These are phyloP conservation scores for Ceratothoa steindachneri DNA, from an alignment of 2,888 invertebrate species.

Conservation along the genomic window DNA sequence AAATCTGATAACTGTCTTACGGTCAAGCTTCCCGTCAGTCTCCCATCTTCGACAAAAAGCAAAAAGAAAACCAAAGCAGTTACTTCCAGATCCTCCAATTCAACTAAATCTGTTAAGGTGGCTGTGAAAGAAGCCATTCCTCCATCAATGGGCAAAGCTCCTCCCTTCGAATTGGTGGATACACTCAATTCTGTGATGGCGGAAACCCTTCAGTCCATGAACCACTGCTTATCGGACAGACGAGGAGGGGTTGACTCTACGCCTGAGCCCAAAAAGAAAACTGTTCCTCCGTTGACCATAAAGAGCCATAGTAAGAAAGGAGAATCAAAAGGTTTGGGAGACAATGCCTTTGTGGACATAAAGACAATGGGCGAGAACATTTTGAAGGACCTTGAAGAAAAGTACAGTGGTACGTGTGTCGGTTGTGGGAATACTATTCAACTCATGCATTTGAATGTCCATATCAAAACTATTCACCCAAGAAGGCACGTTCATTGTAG, in stretches of 20 bases:
- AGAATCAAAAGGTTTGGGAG: constrained; percentile 37
- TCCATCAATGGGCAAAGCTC: constrained; percentile 11
- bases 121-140: constrained; percentile 11
- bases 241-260: not conserved
- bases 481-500: constrained; percentile 29
- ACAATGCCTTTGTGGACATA: constrained; percentile 43
- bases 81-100: not conserved
- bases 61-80: not conserved
- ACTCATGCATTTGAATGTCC: constrained; percentile 23
- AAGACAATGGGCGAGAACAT: constrained; percentile 42
- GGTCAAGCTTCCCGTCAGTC: not conserved
- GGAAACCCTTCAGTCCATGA: constrained; percentile 33
- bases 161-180: constrained; percentile 34
- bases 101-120: not conserved
- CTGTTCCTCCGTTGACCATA: not conserved
- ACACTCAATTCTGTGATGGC: constrained; percentile 32
- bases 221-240: constrained; percentile 12
- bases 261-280: not conserved
- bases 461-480: constrained; percentile 33
- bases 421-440: constrained; percentile 41
- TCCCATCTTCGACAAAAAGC: not conserved
- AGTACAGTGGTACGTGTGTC: constrained; percentile 42
- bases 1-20: not conserved
- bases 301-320: not conserved
- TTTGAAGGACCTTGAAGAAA: constrained; percentile 38